Percentiles rank a stretch among this genome's conserved stretches.
phyloP scores from a whole-genome alignment of 2,797 vertebrate genomes.

The Erethizon dorsatum region DNA sequence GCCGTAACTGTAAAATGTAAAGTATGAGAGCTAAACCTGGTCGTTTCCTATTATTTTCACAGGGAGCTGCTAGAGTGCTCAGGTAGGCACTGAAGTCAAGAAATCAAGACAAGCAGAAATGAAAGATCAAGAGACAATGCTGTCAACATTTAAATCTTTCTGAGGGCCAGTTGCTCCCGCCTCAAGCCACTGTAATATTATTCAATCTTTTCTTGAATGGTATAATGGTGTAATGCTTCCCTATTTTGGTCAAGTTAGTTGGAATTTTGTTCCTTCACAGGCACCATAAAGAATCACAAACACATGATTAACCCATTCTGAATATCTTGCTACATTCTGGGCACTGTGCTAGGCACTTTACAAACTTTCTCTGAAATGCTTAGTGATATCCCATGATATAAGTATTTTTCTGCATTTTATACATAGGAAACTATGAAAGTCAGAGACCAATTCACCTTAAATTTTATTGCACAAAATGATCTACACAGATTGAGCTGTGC shows the following conservation, averaged over 20 bases:
- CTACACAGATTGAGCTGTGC: background rate
- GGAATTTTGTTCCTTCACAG: background rate
- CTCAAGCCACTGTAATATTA: background rate
- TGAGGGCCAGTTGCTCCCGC: background rate
- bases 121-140: background rate
- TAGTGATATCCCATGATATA: background rate
- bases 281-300: background rate
- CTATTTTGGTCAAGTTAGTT: background rate
- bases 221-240: background rate
- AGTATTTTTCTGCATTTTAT: background rate
- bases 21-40: background rate
- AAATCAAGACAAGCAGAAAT: background rate
- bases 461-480: background rate
- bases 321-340: background rate
- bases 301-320: background rate
- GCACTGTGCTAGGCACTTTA: background rate
- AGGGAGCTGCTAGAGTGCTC: background rate
- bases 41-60: background rate
- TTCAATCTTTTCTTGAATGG: background rate
- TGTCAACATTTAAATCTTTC: background rate
- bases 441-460: background rate
- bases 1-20: background rate
- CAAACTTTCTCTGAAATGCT: background rate
- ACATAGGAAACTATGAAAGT: background rate
- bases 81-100: background rate